These are phyloP conservation scores for Darevskia nairensis DNA, from an alignment of 2,797 vertebrate species.

Conservation along the genomic window DNA sequence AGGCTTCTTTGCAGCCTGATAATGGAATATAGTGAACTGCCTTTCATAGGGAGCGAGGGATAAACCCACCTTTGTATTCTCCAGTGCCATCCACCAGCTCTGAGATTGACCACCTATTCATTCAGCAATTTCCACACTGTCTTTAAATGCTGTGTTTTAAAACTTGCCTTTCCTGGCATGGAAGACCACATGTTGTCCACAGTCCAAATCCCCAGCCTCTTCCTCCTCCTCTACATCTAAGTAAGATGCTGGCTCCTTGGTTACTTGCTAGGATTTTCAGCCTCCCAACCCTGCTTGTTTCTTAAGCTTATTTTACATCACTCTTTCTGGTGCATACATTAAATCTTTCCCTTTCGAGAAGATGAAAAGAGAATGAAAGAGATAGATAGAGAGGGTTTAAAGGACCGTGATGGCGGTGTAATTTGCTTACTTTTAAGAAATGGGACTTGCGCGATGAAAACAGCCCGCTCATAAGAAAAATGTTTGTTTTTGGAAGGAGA, in stretches of 20 bases:
- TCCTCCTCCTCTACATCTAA: neutral
- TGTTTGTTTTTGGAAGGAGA: neutral
- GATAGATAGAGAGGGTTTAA: neutral
- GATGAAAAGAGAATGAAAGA: neutral
- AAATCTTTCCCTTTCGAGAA: neutral
- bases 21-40: neutral
- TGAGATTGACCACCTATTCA: neutral
- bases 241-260: neutral
- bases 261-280: neutral
- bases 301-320: conserved; percentile 5
- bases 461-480: neutral
- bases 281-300: neutral
- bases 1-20: neutral
- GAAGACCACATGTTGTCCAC: neutral
- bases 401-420: neutral
- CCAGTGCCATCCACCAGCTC: neutral
- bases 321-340: neutral
- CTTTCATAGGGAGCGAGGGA: neutral
- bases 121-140: neutral
- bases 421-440: conserved; percentile 9
- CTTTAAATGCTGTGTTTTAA: neutral
- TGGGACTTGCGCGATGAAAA: neutral
- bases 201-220: neutral
- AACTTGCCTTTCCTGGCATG: neutral
- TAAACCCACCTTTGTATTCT: neutral